Percentiles rank a stretch among this genome's conserved stretches.
These are phyloP conservation scores for Stenodera caucasica DNA, from an alignment of 2,888 invertebrate species.

Conservation along the genomic window DNA sequence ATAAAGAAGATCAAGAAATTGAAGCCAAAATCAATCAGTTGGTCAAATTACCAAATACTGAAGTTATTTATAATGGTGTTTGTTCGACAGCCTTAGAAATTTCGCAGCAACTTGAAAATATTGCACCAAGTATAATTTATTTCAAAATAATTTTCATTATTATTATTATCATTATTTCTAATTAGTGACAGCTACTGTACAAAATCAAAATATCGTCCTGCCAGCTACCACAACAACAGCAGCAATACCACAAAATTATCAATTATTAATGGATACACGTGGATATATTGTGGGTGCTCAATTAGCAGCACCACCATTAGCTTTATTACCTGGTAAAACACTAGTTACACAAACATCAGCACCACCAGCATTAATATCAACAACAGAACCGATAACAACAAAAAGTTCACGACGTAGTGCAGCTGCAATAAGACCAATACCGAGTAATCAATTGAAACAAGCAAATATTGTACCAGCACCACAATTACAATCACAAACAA, in stretches of 20 bases:
- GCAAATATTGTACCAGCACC: conserved; percentile 1
- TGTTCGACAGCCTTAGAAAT: conserved; percentile 68
- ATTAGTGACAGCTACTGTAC: conserved; percentile 49
- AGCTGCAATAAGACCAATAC: neutral
- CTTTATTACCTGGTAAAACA: conserved; percentile 2
- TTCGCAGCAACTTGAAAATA: conserved; percentile 37
- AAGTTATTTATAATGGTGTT: conserved; percentile 68
- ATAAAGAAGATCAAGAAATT: conserved; percentile 69
- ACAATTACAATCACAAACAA: neutral
- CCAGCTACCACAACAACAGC: conserved; percentile 10
- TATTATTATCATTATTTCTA: conserved; percentile 14
- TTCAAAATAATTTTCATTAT: too few species aligned
- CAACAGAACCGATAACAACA: neutral
- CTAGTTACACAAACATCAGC: conserved; percentile 9
- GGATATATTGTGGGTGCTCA: conserved; percentile 42
- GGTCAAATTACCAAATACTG: conserved; percentile 62
- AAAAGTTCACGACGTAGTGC: neutral
- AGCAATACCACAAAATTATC: conserved; percentile 42
- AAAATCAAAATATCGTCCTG: conserved; percentile 19
- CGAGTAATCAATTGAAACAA: conserved; percentile 2
- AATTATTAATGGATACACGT: conserved; percentile 60
- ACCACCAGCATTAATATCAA: conserved; percentile 16
- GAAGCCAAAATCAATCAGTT: conserved; percentile 64
- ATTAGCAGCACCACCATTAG: conserved; percentile 17
- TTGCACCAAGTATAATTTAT: conserved; percentile 25